Conservation (phyloP, 1,140 invertebrate species). For the Rhagoletis zephyria region DNA sequence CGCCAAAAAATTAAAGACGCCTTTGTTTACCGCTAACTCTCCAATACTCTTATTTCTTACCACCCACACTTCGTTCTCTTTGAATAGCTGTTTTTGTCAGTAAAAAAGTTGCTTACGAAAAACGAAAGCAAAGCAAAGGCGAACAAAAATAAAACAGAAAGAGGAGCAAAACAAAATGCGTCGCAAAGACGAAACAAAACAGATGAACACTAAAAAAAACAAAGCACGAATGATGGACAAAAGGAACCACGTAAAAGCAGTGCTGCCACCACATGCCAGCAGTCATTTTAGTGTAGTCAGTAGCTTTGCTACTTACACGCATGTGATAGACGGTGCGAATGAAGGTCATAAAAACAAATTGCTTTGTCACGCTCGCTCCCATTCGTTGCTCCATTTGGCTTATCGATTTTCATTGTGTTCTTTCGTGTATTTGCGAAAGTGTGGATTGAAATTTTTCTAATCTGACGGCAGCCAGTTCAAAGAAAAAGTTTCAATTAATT, state of each 20-base stretch:
- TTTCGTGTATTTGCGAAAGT: constrained; percentile 11
- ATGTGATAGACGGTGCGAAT: background rate
- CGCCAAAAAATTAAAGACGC: too few species aligned
- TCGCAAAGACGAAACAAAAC: background rate
- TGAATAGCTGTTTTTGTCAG: background rate
- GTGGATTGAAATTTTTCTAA: constrained; percentile 26
- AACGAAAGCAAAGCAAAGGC: background rate
- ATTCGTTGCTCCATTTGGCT: constrained; percentile 11
- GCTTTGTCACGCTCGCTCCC: background rate
- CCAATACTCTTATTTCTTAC: background rate
- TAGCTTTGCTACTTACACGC: background rate
- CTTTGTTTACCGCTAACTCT: background rate
- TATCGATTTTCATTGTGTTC: constrained; percentile 46
- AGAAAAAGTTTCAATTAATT: background rate
- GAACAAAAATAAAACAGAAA: constrained; percentile 8
- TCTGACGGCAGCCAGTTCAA: background rate
- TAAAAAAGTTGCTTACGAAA: background rate
- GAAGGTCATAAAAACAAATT: background rate
- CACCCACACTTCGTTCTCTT: background rate
- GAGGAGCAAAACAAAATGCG: constrained; percentile 10
- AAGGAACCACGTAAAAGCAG: constrained; percentile 25
- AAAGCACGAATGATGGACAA: background rate
- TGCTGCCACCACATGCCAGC: background rate
- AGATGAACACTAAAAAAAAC: background rate
- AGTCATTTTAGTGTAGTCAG: background rate